Evolutionary conservation across 2,888 invertebrate species (phyloP), one percentile per base, ranked within the genome.

Genomic region (Frankliniella intonsa): DNA sequence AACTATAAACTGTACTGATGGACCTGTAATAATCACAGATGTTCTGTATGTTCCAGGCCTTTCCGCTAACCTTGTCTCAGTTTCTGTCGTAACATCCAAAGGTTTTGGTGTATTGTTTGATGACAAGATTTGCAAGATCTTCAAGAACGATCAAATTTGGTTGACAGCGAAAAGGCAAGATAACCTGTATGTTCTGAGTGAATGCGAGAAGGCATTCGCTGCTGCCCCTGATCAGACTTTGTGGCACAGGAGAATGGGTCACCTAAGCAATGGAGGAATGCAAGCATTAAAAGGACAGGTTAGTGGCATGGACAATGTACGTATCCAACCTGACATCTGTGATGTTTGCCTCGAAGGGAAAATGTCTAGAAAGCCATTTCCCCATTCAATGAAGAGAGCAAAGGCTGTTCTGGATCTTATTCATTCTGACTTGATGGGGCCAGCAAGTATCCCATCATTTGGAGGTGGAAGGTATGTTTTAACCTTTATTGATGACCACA

Each of bases 401-500:
- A 84, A 22, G 50, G 81, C 81, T 83, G 83, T 81, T 83, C 83
- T 86, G 14, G 84, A 85, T 22, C 62, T 85, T 12, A 81, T 86
- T 17, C 86, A 86, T 83, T 83, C 84, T 17, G 86, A 86, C 81
- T 38, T 86, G 55, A 84, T 84, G 81, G 85, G 85, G 17, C 86
- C 85, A 12, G 84, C 85, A 85, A 84, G 84, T 82, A 83, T 81
- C 50, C 69, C 27, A 51, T 85, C 85, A 19, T 81, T 85, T 81
- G 85, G 85, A 55, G 85, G 85, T 14, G 83, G 84, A 3, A 84
- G 82, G 80, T 87, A 86, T 84, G 85, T 86, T 83, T 82, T 87
- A 0, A 84, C 85, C 0, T 87, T 87, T 82, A 83, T 86, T 0
- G 87, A 87, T 84, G 86, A 87, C 83, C 84, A 82, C 82, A 85